Evolutionary conservation across 2,888 invertebrate genomes (phyloP).

Genomic region (Aradus depressus): DNA sequence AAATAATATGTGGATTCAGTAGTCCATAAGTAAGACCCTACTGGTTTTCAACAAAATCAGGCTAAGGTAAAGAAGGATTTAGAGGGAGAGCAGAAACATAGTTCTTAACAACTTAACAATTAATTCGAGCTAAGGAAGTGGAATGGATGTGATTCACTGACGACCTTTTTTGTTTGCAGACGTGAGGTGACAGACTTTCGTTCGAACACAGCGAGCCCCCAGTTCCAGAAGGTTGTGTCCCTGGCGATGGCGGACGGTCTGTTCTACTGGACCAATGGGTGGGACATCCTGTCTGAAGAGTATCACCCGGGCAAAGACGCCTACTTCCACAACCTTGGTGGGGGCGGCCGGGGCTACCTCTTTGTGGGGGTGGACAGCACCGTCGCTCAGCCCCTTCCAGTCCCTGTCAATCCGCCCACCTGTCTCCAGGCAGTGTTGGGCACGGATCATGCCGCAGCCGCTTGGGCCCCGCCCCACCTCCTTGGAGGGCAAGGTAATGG

Average conservation of each 20-base stretch:
- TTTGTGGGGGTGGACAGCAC: slow-evolving; percentile 47
- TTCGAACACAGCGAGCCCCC: slow-evolving; percentile 60
- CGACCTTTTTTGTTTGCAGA: slow-evolving; percentile 39
- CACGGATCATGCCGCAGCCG: slow-evolving; percentile 58
- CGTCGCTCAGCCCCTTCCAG: slow-evolving; percentile 65
- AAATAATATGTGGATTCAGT: too few species aligned
- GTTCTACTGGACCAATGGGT: slow-evolving; percentile 79
- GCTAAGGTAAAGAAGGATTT: too few species aligned
- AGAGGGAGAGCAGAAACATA: too few species aligned
- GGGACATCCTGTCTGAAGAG: slow-evolving; percentile 65
- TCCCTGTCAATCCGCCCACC: slow-evolving; percentile 66
- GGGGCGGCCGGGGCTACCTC: slow-evolving; percentile 17
- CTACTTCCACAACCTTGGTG: slow-evolving; percentile 56
- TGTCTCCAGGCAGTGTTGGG: slow-evolving; percentile 73
- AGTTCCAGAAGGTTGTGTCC: slow-evolving; percentile 61
- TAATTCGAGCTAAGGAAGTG: too few species aligned
- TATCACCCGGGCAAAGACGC: slow-evolving; percentile 55
- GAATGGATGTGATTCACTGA: too few species aligned
- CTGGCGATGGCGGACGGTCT: slow-evolving; percentile 62
- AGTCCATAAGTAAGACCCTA: too few species aligned
- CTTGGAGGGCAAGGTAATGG: slow-evolving; percentile 54
- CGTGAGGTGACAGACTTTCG: slow-evolving; percentile 60
- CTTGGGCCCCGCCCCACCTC: slow-evolving; percentile 71
- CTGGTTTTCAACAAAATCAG: too few species aligned
- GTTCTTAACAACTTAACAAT: too few species aligned